phyloP scores from a whole-genome alignment of 2,113 vertebrate genomes.

The Peromyscus maniculatus region DNA sequence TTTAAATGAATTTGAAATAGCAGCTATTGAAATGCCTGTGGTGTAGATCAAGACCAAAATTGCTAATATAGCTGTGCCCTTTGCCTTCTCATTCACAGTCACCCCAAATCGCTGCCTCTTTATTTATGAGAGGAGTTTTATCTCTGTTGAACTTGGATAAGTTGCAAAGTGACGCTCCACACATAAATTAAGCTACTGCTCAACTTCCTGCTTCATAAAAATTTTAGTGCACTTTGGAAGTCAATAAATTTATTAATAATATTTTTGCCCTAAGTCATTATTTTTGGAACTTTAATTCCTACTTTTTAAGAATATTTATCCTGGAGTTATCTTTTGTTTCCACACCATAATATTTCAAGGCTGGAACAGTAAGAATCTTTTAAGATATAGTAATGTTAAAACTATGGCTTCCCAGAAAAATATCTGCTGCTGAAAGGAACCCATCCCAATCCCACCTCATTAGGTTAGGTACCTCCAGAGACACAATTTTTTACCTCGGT shows the following conservation, averaged over 20 bases:
- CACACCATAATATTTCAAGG: conserved; percentile 41
- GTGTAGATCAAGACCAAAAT: conserved; percentile 71
- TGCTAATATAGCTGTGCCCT: conserved; percentile 68
- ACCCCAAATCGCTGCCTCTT: conserved; percentile 61
- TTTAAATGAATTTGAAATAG: conserved; percentile 72
- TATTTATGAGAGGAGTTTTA: conserved; percentile 72
- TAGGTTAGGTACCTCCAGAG: not conserved
- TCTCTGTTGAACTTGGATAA: conserved; percentile 65
- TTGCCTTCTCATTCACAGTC: conserved; percentile 57
- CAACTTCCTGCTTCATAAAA: conserved; percentile 73
- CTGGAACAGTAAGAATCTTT: conserved; percentile 2
- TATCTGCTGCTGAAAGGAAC: not conserved
- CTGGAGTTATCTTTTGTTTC: conserved; percentile 59
- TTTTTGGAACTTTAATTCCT: conserved; percentile 63
- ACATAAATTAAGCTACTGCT: conserved; percentile 65
- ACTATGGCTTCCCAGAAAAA: conserved; percentile 25
- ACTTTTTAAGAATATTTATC: conserved; percentile 52
- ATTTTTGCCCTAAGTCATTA: conserved; percentile 57
- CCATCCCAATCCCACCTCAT: not conserved
- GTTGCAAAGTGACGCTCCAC: conserved; percentile 57
- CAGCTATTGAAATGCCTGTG: conserved; percentile 66
- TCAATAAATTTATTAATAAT: conserved; percentile 69
- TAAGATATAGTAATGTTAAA: not conserved
- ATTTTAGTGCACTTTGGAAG: conserved; percentile 59
- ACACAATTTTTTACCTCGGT: not conserved